phyloP scores from a whole-genome alignment of 2,888 invertebrate species.

The Lepidocyrtinus sp. region DNA sequence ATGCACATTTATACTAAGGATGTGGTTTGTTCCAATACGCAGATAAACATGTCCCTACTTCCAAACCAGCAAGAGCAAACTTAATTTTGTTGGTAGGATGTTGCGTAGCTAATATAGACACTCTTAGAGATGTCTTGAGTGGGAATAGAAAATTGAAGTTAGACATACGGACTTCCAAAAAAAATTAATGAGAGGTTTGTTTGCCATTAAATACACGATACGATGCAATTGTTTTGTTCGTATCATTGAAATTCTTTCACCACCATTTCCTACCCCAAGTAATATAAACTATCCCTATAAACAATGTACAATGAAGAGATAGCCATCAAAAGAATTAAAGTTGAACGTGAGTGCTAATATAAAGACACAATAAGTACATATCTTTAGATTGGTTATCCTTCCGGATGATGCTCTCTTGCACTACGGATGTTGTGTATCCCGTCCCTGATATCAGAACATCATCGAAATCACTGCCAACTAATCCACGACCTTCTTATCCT shows the following conservation, averaged over 20 bases:
- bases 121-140: too few relatives aligned
- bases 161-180: not conserved
- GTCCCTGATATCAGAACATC: conserved; percentile 3
- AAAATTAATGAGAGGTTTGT: conserved; percentile 9
- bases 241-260: conserved; percentile 13
- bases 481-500: conserved; percentile 34
- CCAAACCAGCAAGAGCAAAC: too few relatives aligned
- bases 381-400: not conserved
- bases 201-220: not conserved
- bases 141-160: not conserved
- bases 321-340: too few relatives aligned
- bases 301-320: too few relatives aligned
- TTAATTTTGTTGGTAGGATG: too few relatives aligned
- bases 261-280: not conserved
- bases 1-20: too few relatives aligned
- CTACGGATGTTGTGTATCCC: not conserved
- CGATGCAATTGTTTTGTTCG: conserved; percentile 2
- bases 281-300: too few relatives aligned
- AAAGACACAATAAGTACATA: not conserved
- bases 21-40: too few relatives aligned
- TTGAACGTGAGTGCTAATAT: too few relatives aligned
- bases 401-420: conserved; percentile 6
- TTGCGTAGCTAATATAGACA: too few relatives aligned
- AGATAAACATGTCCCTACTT: too few relatives aligned
- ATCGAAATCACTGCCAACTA: conserved; percentile 25